Base-by-base conservation (phyloP, 1,140 invertebrate genomes). In the Holotrichia oblita region DNA sequence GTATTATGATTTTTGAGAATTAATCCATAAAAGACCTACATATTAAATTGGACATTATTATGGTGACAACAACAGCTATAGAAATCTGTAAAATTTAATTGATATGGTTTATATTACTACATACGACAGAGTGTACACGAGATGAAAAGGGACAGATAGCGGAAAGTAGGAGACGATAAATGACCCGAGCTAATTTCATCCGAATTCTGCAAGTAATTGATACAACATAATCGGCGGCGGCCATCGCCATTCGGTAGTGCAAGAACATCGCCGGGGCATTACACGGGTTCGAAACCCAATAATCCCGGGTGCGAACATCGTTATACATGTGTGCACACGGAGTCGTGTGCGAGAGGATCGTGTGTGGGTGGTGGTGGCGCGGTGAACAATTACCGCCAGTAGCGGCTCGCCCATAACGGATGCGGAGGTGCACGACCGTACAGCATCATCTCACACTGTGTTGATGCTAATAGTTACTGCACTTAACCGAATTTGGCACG, bases 181-280 rank as follows among this genome's bases (percentile, higher is more conserved):
- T 69, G 61, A 69, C 22, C 61, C 61, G 61, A 69, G 61, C 61
- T 69, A 69, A 69, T 69, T 69, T 69, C 61, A 34, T 69, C 61
- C 61, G 61, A 69, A 69, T 69, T 69, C 61, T 69, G 61, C 61
- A 69, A 69, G 61, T 69, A 69, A 69, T 69, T 69, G 61, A 69
- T 69, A 69, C 61, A 69, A 69, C 61, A 69, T 69, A 69, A 69
- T 69, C 61, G 61, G 61, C 61, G 61, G 61, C 61, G 22, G 61
- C 27, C 61, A 69, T 69, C 61, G 61, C 61, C 61, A 69, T 69
- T 34, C 27, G 61, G 61, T 69, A 69, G 61, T 34, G 27, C 61
- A 69, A 69, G 61, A 69, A 69, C 61, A 69, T 34, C 27, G 27
- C 61, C 27, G 22, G 48, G 22, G 61, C 61, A 69, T 69, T 69